Evolutionary conservation across 2,888 invertebrate species (phyloP).

Genomic region (Horisme vitalbata): DNA sequence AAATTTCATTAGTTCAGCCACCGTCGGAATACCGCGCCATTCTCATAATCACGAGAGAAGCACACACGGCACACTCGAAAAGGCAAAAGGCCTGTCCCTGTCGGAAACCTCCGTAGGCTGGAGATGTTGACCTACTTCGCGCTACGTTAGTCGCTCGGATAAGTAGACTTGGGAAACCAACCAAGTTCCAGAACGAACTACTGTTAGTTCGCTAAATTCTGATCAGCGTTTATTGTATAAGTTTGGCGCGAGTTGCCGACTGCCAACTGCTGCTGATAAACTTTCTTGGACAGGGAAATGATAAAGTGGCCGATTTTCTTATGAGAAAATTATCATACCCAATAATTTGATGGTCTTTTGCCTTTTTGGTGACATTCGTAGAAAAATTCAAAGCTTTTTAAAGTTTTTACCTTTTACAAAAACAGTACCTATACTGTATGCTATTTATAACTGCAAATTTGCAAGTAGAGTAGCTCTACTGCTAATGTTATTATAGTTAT

Average conservation of each 20-base stretch:
- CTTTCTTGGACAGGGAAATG: not conserved
- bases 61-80: too few species aligned
- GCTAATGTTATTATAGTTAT: too few species aligned
- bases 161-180: not conserved
- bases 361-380: not conserved
- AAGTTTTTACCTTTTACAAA: too few species aligned
- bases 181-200: conserved; percentile 1
- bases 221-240: conserved; percentile 22
- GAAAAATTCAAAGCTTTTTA: too few species aligned
- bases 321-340: not conserved
- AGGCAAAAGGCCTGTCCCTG: too few species aligned
- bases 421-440: too few species aligned
- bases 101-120: not conserved
- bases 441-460: too few species aligned
- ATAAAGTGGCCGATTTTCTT: conserved; percentile 7
- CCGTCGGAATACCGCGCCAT: too few species aligned
- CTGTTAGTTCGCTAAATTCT: conserved; percentile 15
- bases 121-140: not conserved
- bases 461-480: too few species aligned
- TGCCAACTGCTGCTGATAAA: conserved; percentile 3
- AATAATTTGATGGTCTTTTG: not conserved
- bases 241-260: not conserved
- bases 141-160: not conserved
- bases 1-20: conserved; percentile 21
- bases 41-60: too few species aligned